Base-by-base conservation (phyloP, 1,140 invertebrate genomes). In the Dreissena rostriformis region DNA sequence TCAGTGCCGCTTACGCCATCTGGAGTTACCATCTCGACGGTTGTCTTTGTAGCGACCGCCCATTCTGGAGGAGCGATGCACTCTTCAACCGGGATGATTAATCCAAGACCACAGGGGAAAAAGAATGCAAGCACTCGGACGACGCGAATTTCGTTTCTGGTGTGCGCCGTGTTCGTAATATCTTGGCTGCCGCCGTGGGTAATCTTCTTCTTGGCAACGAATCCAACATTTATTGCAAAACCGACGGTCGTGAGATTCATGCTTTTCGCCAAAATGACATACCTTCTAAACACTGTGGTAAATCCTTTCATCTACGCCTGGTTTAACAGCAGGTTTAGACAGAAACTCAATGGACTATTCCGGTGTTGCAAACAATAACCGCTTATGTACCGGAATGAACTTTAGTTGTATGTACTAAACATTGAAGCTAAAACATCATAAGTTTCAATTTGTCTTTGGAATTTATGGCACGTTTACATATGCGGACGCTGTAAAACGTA, bases 151-250 rank as follows among this genome's bases (percentile, higher is more conserved):
- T 6, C 75, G 11, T 78, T 78, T 52, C 22, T 78, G 6, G 65
- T 78, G 8, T 78, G 75, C 26, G 19, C 39, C 1, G 39, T 78
- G 24, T 78, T 78, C 26, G 22, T 78, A n/a, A 14, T 78, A 1
- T 51, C 75, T 1, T 78, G 75, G 75, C 66, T 78, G 14, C 61
- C 75, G 22, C 75, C 75, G 8, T 78, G 75, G 75, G 2, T 49
- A 8, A 12, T 19, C 39, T 78, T 78, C 52, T 24, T 78, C 14
- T 15, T 67, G 49, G n/a, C 67, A 1, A 15, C 51, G 17, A 51
- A 67, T 26, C 61, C 66, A 11, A 39, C 49, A 22, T 19, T 11
- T 19, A 7, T 7, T 22, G 22, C 11, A 22, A 24, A 70, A 22
- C n/a, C 68, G 12, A 26, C 26, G 28, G 39, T 29, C 11, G 24